Evolutionary conservation across 2,888 invertebrate genomes (phyloP).

Genomic region (Polydrusus cervinus): DNA sequence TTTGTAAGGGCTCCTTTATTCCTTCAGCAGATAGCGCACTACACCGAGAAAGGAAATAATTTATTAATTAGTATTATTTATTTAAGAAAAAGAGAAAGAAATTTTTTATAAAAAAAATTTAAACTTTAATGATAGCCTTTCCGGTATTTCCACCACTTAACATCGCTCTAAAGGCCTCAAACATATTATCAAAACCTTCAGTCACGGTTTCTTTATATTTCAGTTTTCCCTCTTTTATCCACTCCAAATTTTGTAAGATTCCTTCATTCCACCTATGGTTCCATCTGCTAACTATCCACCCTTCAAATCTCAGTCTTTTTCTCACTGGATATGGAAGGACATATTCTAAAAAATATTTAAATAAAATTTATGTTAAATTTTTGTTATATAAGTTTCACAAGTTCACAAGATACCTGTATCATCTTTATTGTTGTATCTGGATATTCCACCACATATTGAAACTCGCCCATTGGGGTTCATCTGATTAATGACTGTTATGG

Average conservation of each 20-base stretch:
- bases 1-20: no score
- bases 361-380: no score
- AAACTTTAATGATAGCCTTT: constrained; percentile 61
- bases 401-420: no score
- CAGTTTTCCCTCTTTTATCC: constrained; percentile 80
- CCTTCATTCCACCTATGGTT: constrained; percentile 77
- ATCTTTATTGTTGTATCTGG: constrained; percentile 75
- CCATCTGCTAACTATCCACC: constrained; percentile 58
- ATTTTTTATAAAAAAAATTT: no score
- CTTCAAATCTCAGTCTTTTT: constrained; percentile 60
- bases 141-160: constrained; percentile 59
- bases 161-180: constrained; percentile 60
- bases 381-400: no score
- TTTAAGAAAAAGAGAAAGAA: no score
- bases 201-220: constrained; percentile 81
- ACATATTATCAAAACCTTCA: constrained; percentile 74
- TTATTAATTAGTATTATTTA: no score
- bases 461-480: constrained; percentile 81
- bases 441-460: constrained; percentile 82
- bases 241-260: constrained; percentile 76
- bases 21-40: no score
- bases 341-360: not conserved
- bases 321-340: constrained; percentile 1
- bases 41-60: no score
- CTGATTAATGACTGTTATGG: constrained; percentile 75